Percentiles rank a stretch among this genome's conserved stretches.
Conservation (phyloP, 2,888 invertebrate genomes). For the Stenodera caucasica region DNA sequence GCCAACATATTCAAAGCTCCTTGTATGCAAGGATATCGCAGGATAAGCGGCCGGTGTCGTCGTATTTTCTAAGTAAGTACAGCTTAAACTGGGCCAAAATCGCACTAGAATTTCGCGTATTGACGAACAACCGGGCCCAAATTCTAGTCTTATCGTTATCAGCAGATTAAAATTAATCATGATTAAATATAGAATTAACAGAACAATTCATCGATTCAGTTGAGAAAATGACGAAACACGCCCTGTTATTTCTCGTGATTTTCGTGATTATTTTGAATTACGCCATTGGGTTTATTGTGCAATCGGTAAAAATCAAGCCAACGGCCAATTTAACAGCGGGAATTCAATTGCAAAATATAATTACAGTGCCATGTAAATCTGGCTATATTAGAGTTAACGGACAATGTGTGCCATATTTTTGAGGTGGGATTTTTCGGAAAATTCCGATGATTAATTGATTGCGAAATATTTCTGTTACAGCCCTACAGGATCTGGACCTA, state of each 20-base stretch:
- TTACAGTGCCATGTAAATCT: constrained; percentile 5
- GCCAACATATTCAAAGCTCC: constrained; percentile 28
- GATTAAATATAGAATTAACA: not conserved
- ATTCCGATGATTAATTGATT: too few species aligned
- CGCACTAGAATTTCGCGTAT: too few species aligned
- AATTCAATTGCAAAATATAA: constrained; percentile 5
- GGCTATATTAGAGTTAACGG: constrained; percentile 7
- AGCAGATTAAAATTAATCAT: too few species aligned
- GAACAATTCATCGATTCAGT: too few species aligned
- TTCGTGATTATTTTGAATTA: not conserved
- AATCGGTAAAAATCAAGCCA: not conserved
- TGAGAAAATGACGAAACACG: constrained; percentile 1
- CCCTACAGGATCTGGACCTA: too few species aligned
- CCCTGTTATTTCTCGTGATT: not conserved
- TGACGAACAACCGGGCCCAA: too few species aligned
- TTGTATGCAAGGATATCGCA: constrained; percentile 21
- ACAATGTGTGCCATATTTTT: too few species aligned
- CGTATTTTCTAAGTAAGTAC: constrained; percentile 18
- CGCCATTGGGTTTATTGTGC: not conserved
- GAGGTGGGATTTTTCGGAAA: too few species aligned
- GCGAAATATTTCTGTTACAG: too few species aligned
- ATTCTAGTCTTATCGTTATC: too few species aligned
- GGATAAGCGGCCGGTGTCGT: constrained; percentile 26
- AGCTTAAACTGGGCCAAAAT: too few species aligned
- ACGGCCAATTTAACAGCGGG: not conserved